Conservation (phyloP, 2,797 vertebrate genomes). For the Chelidonichthys spinosus region DNA sequence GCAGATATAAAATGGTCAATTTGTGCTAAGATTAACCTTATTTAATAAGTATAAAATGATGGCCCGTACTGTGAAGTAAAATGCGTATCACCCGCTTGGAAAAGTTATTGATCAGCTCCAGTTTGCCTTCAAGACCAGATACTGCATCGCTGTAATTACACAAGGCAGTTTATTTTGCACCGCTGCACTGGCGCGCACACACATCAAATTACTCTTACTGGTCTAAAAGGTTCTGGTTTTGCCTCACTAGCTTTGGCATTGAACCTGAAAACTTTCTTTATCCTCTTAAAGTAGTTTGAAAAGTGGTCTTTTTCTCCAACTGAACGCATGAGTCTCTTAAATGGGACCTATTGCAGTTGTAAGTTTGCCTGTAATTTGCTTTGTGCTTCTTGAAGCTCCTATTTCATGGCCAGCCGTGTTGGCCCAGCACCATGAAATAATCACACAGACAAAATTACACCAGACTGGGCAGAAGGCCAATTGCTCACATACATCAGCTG, state of each 20-base stretch:
- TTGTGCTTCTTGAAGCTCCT: not conserved
- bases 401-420: not conserved
- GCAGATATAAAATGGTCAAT: constrained; percentile 4
- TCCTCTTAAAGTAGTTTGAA: not conserved
- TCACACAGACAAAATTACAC: constrained; percentile 18
- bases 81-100: not conserved
- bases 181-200: not conserved
- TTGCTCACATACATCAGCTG: not conserved
- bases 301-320: not conserved
- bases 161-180: not conserved
- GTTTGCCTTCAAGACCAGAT: not conserved
- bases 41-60: not conserved
- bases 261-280: not conserved
- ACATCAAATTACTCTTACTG: not conserved
- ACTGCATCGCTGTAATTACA: constrained; percentile 12
- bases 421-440: constrained; percentile 3
- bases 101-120: not conserved
- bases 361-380: not conserved
- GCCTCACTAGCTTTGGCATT: not conserved
- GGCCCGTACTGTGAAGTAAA: not conserved
- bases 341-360: not conserved
- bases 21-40: not conserved
- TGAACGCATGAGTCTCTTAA: not conserved
- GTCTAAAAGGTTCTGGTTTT: not conserved
- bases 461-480: constrained; percentile 1